Conservation (phyloP, 2,797 vertebrate genomes). For the Sebastes vulpes region DNA sequence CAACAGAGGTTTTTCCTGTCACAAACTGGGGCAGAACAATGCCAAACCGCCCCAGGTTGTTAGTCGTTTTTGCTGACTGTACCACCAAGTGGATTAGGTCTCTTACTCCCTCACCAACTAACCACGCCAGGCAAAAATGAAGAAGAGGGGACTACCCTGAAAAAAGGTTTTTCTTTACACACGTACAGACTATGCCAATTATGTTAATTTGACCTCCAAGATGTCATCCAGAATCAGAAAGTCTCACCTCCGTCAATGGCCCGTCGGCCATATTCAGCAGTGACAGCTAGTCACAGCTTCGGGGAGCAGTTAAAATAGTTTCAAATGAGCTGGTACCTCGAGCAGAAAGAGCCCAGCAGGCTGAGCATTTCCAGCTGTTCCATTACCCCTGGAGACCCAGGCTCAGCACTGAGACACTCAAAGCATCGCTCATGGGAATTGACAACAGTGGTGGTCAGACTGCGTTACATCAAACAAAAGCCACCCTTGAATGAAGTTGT, state of each 20-base stretch:
- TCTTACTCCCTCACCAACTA: constrained; percentile 15
- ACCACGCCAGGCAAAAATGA: constrained; percentile 19
- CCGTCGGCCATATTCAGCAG: background rate
- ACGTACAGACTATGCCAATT: background rate
- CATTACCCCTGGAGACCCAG: constrained; percentile 23
- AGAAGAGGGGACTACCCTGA: background rate
- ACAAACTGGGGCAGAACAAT: background rate
- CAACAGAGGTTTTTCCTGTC: background rate
- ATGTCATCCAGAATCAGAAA: background rate
- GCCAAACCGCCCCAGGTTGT: constrained; percentile 19
- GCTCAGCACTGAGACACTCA: constrained; percentile 23
- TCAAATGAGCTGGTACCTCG: constrained; percentile 23
- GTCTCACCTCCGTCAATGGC: background rate
- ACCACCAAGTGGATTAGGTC: constrained; percentile 4
- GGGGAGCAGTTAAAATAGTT: constrained; percentile 15
- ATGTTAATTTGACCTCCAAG: background rate
- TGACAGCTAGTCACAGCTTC: constrained; percentile 13
- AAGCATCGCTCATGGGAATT: constrained; percentile 35
- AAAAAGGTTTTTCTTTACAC: background rate
- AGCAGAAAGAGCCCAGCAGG: constrained; percentile 30
- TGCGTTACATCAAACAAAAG: constrained; percentile 43
- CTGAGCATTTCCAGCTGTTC: constrained; percentile 50
- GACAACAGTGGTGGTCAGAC: constrained; percentile 51
- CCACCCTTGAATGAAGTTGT: constrained; percentile 27
- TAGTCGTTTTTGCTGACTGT: constrained; percentile 14